Evolutionary conservation across 2,888 invertebrate genomes (phyloP), one percentile per base, ranked within the genome.

Genomic region (Ganaspis brasiliensis): DNA sequence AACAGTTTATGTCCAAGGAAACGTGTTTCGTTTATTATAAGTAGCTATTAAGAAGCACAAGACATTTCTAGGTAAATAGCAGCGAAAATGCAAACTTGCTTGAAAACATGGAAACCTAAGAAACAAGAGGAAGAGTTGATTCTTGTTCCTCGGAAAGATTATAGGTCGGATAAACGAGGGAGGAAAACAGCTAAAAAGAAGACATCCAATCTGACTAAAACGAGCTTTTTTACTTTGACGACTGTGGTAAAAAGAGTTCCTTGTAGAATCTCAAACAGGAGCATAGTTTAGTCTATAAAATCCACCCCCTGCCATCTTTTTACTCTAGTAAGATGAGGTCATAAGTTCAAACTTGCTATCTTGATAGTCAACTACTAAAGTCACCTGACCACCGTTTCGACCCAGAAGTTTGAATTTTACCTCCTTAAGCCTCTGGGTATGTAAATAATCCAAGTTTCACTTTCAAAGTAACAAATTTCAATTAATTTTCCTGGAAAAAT

Each of bases 181-280:
- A 72, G 52, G 40, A 35, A 57, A n/a, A 45, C 19, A 63, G 67
- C 35, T 40, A 59, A 76, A 61, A 74, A 76, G 73, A 78, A 76
- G 73, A 79, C 74, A 78, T 82, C 78, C 82, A 80, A 85, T 83
- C 80, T 78, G 79, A 83, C 79, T 83, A 81, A 81, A 85, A 82
- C 80, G 82, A 82, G 72, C 74, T 83, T 81, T 80, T 80, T 78
- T 77, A 78, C 40, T 61, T 73, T 56, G 76, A 37, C 70, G 57
- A 82, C 76, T 74, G 79, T 56, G 61, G 74, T 76, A 74, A 76
- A 77, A 81, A 79, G 72, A 49, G 55, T 72, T 74, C 37, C 61
- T 74, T 71, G 35, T 73, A 59, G 73, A 78, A 73, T 75, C 61
- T 75, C 73, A 70, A 67, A 67, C 45, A 67, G 45, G n/a, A n/a